Evolutionary conservation across 2,888 invertebrate genomes (phyloP), one percentile per base, ranked within the genome.

Genomic region (Xestia sexstrigata): DNA sequence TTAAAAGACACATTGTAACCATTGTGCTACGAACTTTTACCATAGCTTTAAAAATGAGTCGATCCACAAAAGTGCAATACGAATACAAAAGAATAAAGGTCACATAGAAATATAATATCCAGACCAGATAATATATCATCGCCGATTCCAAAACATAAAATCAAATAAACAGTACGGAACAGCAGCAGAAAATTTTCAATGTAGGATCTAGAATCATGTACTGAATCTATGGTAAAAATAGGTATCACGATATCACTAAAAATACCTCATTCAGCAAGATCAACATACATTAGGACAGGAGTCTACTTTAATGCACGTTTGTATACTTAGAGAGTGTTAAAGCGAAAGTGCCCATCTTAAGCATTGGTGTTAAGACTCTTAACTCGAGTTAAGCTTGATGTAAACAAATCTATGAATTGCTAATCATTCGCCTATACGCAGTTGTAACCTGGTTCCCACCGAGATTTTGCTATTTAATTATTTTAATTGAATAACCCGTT

Each of bases 401-500:
- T 72, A 72, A 71, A 78, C 62, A 78, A 39, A 65, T n/a, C 35
- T 82, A 58, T 52, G 58, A 74, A 66, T 74, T 35, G 66, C 75
- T 82, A 82, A 74, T 78, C 42, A 74, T 42, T 15, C 2, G 23
- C 49, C 23, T 20, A 17, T 15, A 58, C 49, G 42, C 65, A 23
- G 13, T 17, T 6, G 30, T 45, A 30, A 45, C 78, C 78, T 45
- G 26, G 49, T 82, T 78, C 82, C 26, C 78, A 78, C 82, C 74
- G 23, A 9, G 35, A 45, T 78, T 60, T 35, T 45, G 35, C 13
- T 80, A 47, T 47, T 80, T 55, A 65, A 15, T 3, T 39, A 7
- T 15, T 74, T 82, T 52, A 58, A 74, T 81, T 81, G 26, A 82
- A 82, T n/a, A 75, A 78, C 75, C 42, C 17, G 82, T 78, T 82